Conservation (phyloP, 2,113 vertebrate genomes). For the Alces alces region DNA sequence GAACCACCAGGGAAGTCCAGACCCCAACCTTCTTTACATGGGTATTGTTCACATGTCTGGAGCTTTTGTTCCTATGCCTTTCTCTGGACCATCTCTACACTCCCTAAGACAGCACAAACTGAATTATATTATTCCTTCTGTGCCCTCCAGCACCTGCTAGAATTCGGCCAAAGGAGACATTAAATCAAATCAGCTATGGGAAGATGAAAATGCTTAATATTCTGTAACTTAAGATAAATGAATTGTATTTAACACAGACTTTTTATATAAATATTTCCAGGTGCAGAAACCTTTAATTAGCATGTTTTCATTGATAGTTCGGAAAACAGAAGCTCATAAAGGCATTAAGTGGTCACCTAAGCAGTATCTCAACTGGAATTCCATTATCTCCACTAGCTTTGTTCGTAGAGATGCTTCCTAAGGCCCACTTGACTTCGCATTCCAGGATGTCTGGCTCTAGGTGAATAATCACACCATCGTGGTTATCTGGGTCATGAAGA, state of each 20-base stretch:
- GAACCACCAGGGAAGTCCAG: not conserved
- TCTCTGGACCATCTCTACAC: not conserved
- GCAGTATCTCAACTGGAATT: not conserved
- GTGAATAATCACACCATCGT: not conserved
- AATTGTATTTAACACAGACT: not conserved
- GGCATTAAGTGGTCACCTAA: not conserved
- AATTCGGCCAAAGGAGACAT: not conserved
- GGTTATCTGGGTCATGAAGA: not conserved
- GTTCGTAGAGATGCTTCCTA: not conserved
- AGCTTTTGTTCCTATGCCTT: not conserved
- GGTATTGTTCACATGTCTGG: not conserved
- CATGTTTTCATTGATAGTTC: not conserved
- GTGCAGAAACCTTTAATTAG: not conserved
- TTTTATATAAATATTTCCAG: not conserved
- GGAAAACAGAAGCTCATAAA: not conserved
- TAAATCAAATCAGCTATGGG: not conserved
- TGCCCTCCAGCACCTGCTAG: not conserved
- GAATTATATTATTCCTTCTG: not conserved
- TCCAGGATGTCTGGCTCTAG: not conserved
- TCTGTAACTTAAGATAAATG: not conserved
- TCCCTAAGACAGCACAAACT: not conserved
- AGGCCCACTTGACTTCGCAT: not conserved
- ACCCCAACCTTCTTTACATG: not conserved
- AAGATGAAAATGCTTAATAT: not conserved
- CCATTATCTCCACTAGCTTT: not conserved